These are phyloP conservation scores for Sycobia sp. DNA, from an alignment of 1,140 invertebrate species.

Conservation along the genomic window DNA sequence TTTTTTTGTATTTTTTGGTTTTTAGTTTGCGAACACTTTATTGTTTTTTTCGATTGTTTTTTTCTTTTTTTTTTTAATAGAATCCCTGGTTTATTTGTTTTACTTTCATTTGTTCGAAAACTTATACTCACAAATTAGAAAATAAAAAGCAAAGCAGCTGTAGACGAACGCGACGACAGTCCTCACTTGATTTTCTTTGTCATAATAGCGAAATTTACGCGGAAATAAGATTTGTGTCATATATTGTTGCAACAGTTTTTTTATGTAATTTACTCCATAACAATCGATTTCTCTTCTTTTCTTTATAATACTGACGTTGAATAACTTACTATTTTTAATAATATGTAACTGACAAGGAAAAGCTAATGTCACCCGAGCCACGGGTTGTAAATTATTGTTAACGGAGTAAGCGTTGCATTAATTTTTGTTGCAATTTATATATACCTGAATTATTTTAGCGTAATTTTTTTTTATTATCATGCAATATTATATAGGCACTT, in stretches of 20 bases:
- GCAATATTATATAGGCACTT: constrained; percentile 12
- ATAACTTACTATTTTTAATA: no score
- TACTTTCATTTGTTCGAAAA: not conserved
- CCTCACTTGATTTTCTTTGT: no score
- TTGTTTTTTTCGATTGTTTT: constrained; percentile 23
- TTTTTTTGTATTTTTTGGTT: constrained; percentile 25
- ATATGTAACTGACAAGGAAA: no score
- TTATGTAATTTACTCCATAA: no score
- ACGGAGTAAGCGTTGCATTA: not conserved
- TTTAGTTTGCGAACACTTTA: constrained; percentile 41
- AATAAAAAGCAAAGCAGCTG: no score
- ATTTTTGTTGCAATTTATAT: constrained; percentile 1
- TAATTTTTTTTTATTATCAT: constrained; percentile 15
- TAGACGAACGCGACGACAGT: constrained; percentile 15
- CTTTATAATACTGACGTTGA: no score
- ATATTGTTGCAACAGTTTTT: no score
- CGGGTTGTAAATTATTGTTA: not conserved
- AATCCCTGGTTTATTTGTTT: constrained; percentile 29
- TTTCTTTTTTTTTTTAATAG: constrained; percentile 34
- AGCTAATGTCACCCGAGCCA: no score
- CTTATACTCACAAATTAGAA: no score
- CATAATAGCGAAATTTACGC: no score
- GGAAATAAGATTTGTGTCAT: no score
- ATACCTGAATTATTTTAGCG: not conserved
- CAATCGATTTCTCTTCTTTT: no score